These are phyloP conservation scores for Aegithalos caudatus DNA, from an alignment of 2,113 vertebrate species.

Conservation along the genomic window DNA sequence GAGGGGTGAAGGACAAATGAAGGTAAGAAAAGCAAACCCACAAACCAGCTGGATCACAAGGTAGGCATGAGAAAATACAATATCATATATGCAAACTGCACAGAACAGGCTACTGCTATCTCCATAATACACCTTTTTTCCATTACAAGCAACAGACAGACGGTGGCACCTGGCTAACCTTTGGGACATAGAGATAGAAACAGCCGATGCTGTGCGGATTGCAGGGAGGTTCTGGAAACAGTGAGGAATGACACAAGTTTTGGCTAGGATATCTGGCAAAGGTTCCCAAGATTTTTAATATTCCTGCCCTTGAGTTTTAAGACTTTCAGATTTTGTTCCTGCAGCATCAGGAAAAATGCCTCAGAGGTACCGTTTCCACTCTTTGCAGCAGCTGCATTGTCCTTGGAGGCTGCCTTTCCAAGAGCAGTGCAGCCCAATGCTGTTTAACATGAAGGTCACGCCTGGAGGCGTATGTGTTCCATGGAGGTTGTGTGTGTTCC, in stretches of 20 bases:
- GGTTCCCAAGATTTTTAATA: not conserved
- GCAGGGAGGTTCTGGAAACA: not conserved
- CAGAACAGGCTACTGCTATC: not conserved
- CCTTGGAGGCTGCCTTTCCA: slow-evolving; percentile 19
- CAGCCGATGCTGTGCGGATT: not conserved
- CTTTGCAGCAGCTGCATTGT: not conserved
- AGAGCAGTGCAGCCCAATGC: accelerated
- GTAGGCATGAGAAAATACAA: not conserved
- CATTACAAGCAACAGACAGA: not conserved
- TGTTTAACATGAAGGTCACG: not conserved
- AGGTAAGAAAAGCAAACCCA: not conserved
- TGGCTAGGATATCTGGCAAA: slow-evolving; percentile 36
- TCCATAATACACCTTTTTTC: not conserved
- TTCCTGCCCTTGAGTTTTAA: slow-evolving; percentile 32
- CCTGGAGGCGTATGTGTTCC: not conserved
- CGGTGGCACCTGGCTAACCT: not conserved
- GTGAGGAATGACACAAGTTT: slow-evolving; percentile 13
- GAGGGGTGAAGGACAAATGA: not conserved
- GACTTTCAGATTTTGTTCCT: not conserved
- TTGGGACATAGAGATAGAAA: not conserved
- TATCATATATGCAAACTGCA: not conserved
- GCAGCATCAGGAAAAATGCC: not conserved
- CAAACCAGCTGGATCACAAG: not conserved
- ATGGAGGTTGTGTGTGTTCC: not conserved
- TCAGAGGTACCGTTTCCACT: not conserved